phyloP scores from a whole-genome alignment of 1,140 invertebrate genomes.

The Drosophila sulfurigaster region DNA sequence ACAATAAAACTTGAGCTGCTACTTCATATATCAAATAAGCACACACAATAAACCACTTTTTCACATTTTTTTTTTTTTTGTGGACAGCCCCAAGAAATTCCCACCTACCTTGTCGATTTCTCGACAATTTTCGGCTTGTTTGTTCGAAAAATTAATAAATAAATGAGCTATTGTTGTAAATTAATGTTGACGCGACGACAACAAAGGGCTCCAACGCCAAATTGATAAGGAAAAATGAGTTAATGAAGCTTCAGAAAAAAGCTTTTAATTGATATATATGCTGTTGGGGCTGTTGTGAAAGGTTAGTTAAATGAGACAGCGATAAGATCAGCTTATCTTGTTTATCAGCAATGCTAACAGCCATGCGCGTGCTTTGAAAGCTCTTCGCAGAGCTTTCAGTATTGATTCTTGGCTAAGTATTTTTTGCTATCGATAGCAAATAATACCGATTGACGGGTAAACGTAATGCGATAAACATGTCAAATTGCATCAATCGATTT shows the following conservation, averaged over 20 bases:
- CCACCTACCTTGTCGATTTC: conserved; percentile 26
- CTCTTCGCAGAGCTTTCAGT: background rate
- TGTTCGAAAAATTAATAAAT: conserved; percentile 61
- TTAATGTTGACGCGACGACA: conserved; percentile 46
- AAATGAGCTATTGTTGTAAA: conserved; percentile 68
- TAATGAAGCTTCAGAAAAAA: conserved; percentile 8
- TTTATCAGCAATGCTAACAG: conserved; percentile 1
- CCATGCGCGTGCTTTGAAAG: background rate
- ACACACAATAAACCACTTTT: conserved; percentile 46
- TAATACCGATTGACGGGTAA: conserved; percentile 14
- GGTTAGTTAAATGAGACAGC: conserved; percentile 8
- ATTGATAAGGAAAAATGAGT: conserved; percentile 28
- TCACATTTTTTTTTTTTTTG: background rate
- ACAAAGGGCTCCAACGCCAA: conserved; percentile 21
- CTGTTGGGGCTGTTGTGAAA: conserved; percentile 6
- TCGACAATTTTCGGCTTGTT: conserved; percentile 61
- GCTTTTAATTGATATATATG: background rate
- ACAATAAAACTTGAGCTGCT: conserved; percentile 22
- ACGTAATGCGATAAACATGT: conserved; percentile 42
- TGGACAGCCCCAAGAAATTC: conserved; percentile 51
- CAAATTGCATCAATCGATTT: conserved; percentile 44
- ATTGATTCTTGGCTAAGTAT: background rate
- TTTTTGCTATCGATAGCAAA: background rate
- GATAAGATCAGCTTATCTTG: conserved; percentile 3
- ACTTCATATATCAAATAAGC: conserved; percentile 34